Evolutionary conservation across 37 sponge, comb jelly and placozoan species (phyloP), one percentile per base, ranked within the genome.

Genomic region (Diacarnus erythraeanus): DNA sequence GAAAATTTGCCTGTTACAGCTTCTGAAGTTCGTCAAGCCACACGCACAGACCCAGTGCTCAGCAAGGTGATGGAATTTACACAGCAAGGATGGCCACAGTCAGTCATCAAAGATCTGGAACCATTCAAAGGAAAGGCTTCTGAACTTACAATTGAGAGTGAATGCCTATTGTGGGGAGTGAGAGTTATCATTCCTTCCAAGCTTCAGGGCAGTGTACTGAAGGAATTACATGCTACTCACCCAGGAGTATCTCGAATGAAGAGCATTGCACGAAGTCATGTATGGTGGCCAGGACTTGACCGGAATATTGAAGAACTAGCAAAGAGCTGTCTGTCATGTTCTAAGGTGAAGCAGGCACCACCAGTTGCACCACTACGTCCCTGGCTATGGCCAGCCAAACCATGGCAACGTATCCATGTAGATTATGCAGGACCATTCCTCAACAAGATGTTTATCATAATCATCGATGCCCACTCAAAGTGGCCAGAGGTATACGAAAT

Each of bases 211-310:
- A 43, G 73, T 22, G 31, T 74, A n/a, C 26, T 80, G 75, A 40
- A 0, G 26, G 80, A 72, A 23, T 64, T 79, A 25, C 80, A 80
- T 73, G 25, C 40, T 35, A 59, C 59, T 27, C 87, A 80, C 63
- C 74, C 69, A 21, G 76, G 87, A 39, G 43, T 72, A 39, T 64
- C 69, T 5, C 74, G 80, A 29, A 86, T 86, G 87, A 79, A 86
- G 56, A 41, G 30, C 2, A 10, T 80, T 2, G 87, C 87, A 25
- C 15, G 78, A 31, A 77, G 78, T 34, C 56, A 85, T 56, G 34
- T 85, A 35, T 78, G 86, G 86, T 85, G 86, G 86, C 61, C 60
- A 38, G 86, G 78, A 42, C 1, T 78, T n/a, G 66, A 82, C n/a
- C n/a, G n/a, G n/a, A n/a, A n/a, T n/a, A n/a, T n/a, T n/a, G n/a